Conservation (phyloP, 2,113 vertebrate genomes). For the Myiozetetes cayanensis region DNA sequence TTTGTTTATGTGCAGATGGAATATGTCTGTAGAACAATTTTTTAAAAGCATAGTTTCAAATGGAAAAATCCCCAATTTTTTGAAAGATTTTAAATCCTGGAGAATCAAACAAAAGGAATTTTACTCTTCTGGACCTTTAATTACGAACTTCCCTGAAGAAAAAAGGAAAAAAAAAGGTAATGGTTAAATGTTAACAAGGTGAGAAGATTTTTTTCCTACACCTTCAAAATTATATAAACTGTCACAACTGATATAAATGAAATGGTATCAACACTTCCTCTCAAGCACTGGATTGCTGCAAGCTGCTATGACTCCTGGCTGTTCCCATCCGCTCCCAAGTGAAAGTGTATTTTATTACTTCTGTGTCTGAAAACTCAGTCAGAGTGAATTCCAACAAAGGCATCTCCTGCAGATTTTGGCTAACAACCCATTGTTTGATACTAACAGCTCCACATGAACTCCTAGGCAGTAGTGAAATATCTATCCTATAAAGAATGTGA, state of each 20-base stretch:
- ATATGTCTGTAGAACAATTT: neutral
- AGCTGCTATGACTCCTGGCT: neutral
- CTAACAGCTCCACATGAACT: neutral
- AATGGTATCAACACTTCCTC: neutral
- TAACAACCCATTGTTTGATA: neutral
- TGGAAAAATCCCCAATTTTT: neutral
- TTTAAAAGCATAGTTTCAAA: neutral
- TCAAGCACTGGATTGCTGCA: neutral
- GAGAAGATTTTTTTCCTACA: neutral
- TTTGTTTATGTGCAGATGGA: neutral
- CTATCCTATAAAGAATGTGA: neutral
- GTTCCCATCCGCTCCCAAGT: neutral
- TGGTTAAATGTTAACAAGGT: neutral
- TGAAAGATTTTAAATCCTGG: neutral
- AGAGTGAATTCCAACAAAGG: neutral
- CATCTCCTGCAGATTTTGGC: neutral
- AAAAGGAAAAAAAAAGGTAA: neutral
- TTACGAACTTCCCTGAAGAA: neutral
- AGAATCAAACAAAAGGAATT: neutral
- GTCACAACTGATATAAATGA: neutral
- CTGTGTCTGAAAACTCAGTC: neutral
- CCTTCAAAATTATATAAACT: neutral
- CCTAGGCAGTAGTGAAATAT: neutral
- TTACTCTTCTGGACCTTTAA: neutral
- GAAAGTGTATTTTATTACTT: neutral